Percentiles rank a stretch among this genome's conserved stretches.
These are phyloP conservation scores for Esperia sulphurella DNA, from an alignment of 2,888 invertebrate genomes.

Conservation along the genomic window DNA sequence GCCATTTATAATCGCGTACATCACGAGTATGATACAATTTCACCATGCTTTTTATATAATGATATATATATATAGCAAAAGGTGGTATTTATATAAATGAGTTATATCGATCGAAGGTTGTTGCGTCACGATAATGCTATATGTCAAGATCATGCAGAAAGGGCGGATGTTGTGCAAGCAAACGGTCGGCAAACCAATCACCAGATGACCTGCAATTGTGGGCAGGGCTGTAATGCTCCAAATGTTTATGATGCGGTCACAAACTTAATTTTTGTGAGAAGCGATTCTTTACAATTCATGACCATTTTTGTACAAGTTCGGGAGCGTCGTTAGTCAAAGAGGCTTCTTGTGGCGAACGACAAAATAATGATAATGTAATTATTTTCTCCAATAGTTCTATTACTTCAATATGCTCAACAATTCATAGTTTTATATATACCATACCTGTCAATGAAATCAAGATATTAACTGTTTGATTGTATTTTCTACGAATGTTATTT, in stretches of 20 bases:
- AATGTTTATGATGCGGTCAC: not conserved
- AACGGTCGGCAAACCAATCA: conserved; percentile 1
- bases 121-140: conserved; percentile 41
- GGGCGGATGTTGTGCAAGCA: conserved; percentile 33
- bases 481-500: no score
- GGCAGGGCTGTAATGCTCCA: not conserved
- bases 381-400: no score
- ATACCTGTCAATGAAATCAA: no score
- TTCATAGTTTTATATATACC: no score
- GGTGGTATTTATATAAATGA: conserved; percentile 18
- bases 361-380: no score
- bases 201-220: conserved; percentile 5
- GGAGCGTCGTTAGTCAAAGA: no score
- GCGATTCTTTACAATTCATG: no score
- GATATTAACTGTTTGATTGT: no score
- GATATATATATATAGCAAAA: not conserved
- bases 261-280: no score
- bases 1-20: not conserved
- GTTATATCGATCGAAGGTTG: conserved; percentile 24
- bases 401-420: no score
- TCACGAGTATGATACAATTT: not conserved
- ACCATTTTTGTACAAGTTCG: no score
- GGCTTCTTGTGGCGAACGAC: no score
- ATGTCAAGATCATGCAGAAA: conserved; percentile 61
- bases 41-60: not conserved